phyloP scores from a whole-genome alignment of 1,140 invertebrate species.

The Bemisia tabaci region DNA sequence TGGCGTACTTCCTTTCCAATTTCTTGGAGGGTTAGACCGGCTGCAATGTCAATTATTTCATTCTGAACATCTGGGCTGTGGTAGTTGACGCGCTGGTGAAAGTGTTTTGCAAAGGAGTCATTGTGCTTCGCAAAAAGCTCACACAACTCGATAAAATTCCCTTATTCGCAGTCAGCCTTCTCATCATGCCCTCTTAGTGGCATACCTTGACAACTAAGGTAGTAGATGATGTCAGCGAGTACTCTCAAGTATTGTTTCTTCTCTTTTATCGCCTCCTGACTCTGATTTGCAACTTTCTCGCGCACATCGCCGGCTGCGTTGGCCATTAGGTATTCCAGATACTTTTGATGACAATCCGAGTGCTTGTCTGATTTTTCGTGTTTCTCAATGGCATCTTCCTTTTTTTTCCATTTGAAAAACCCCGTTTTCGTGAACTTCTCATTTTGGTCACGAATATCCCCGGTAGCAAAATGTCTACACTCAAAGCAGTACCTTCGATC shows the following conservation, averaged over 20 bases:
- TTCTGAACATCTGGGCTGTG: constrained; percentile 3
- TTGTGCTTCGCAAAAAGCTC: constrained; percentile 2
- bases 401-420: constrained; percentile 3
- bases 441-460: no score
- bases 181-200: constrained; percentile 1
- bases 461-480: constrained; percentile 5
- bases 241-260: neutral
- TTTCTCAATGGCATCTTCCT: constrained; percentile 1
- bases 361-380: neutral
- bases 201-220: neutral
- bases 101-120: neutral
- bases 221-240: constrained; percentile 3
- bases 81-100: neutral
- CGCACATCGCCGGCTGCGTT: neutral
- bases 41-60: constrained; percentile 4
- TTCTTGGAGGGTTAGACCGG: constrained; percentile 6
- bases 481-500: neutral
- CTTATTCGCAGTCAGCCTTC: neutral
- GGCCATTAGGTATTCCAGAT: neutral
- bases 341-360: constrained; percentile 1
- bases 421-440: constrained; percentile 4
- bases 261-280: neutral
- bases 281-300: neutral
- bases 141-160: constrained; percentile 5
- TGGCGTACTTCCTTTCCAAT: constrained; percentile 3